These are phyloP conservation scores for Felis catus DNA, from an alignment of 2,113 vertebrate species.

Conservation along the genomic window DNA sequence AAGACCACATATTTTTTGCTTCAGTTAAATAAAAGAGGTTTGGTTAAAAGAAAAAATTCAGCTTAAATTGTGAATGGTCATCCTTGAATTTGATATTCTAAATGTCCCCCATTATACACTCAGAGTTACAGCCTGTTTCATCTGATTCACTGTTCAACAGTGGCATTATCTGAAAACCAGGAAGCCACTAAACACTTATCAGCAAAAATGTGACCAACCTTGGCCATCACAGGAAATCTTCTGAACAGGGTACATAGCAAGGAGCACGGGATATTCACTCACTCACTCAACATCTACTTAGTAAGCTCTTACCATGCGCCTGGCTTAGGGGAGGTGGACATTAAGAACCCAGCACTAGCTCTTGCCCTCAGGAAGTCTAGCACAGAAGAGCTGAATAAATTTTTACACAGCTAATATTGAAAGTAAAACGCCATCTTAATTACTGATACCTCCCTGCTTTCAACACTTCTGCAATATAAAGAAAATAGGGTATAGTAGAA, in stretches of 20 bases:
- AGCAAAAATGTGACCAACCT: neutral
- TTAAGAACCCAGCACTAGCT: neutral
- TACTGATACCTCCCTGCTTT: neutral
- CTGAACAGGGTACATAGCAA: neutral
- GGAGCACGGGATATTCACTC: neutral
- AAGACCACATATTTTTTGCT: neutral
- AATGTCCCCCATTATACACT: neutral
- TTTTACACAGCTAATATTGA: neutral
- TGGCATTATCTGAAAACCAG: neutral
- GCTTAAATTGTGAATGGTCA: neutral
- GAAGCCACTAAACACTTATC: neutral
- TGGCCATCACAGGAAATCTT: neutral
- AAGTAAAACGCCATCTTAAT: neutral
- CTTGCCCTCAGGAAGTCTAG: neutral
- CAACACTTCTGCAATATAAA: neutral
- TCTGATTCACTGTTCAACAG: no score
- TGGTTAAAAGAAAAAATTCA: neutral
- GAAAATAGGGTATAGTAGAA: neutral
- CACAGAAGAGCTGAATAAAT: neutral
- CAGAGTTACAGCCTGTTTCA: neutral
- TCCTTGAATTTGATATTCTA: neutral
- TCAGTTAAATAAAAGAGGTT: neutral
- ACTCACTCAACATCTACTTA: neutral
- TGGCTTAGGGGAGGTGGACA: rapidly evolving
- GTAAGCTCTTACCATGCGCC: neutral